Conservation (phyloP, 1,140 invertebrate species). For the Zaprionus nigranus region DNA sequence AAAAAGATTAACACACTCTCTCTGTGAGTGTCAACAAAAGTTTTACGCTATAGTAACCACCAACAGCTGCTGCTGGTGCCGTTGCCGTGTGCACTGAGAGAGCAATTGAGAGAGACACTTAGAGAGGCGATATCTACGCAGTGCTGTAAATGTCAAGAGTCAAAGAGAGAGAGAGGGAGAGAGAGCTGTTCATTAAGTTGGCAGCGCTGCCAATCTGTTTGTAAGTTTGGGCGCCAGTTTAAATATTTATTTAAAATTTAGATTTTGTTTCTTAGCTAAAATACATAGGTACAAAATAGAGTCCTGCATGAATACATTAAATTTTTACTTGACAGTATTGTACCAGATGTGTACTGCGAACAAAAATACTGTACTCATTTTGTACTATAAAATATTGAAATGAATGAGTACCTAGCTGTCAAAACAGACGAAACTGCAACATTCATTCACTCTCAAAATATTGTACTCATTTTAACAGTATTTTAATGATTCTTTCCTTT, state of each 20-base stretch:
- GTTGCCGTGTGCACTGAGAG: conserved; percentile 31
- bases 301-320: no score
- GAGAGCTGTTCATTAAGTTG: background rate
- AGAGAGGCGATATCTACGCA: background rate
- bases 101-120: background rate
- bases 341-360: no score
- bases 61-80: conserved; percentile 45
- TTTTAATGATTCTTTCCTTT: no score
- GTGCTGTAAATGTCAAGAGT: background rate
- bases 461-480: no score
- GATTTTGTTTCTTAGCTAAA: conserved; percentile 22
- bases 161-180: background rate
- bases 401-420: no score
- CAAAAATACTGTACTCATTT: no score
- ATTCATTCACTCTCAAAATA: no score
- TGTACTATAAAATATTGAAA: no score
- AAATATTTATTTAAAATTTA: conserved; percentile 61
- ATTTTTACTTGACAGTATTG: no score
- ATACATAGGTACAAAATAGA: conserved; percentile 31
- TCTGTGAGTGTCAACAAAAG: conserved; percentile 63
- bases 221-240: conserved; percentile 44
- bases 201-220: conserved; percentile 30
- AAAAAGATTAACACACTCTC: conserved; percentile 1
- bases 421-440: no score
- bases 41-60: conserved; percentile 39